Conservation (phyloP, 2,797 vertebrate genomes). For the Podarcis lilfordi region DNA sequence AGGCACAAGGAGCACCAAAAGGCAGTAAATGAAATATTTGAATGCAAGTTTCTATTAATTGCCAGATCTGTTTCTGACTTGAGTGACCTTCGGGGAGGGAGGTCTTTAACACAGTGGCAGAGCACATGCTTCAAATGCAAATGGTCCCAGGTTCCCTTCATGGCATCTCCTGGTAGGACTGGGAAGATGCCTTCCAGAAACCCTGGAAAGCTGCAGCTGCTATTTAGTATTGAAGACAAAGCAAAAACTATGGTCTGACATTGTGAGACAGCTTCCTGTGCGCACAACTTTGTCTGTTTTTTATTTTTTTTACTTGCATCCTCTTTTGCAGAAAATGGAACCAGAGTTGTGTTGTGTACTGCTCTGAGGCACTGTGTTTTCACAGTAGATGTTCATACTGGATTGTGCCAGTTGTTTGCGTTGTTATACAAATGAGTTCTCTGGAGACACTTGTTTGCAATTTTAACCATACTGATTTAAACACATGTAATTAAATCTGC, state of each 20-base stretch:
- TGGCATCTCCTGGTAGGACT: too few relatives aligned
- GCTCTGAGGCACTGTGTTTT: neutral
- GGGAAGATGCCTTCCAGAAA: neutral
- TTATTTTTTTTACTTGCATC: neutral
- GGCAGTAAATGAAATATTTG: neutral
- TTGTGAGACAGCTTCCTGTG: neutral
- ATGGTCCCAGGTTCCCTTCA: neutral
- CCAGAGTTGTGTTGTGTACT: neutral
- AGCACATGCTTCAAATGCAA: neutral
- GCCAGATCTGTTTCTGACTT: neutral
- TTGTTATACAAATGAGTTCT: neutral
- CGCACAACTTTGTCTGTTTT: neutral
- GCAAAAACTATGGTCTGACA: neutral
- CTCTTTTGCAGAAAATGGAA: neutral
- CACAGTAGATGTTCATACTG: neutral
- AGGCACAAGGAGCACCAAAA: neutral
- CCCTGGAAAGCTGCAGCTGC: neutral
- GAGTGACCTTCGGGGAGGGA: neutral
- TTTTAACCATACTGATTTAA: neutral
- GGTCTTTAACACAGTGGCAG: neutral
- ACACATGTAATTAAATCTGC: conserved; percentile 9
- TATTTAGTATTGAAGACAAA: neutral
- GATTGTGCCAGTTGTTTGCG: neutral
- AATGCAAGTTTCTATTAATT: neutral
- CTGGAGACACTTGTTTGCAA: neutral